Evolutionary conservation across 37 sponge, comb jelly and placozoan genomes (phyloP).

Genomic region (Hexactinellida sp.): DNA sequence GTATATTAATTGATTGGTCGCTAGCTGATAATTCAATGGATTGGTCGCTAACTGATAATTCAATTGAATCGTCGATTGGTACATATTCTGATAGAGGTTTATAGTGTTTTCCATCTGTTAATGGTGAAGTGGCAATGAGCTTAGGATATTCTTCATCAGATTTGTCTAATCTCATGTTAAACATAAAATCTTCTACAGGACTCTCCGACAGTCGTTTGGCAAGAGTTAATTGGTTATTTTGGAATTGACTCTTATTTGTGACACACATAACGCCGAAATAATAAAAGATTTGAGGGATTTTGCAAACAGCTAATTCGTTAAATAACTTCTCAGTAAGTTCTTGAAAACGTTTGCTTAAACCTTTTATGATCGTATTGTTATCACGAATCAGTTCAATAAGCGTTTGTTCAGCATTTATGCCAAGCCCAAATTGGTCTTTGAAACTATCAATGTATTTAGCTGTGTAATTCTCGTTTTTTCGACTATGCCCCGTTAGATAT

Average conservation of each 20-base stretch:
- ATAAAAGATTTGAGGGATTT: background rate
- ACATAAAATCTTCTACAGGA: background rate
- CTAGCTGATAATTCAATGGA: too few relatives aligned
- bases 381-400: constrained; percentile 59
- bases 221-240: background rate
- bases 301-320: background rate
- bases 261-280: background rate
- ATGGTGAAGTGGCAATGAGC: background rate
- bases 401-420: constrained; percentile 57
- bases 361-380: constrained; percentile 16
- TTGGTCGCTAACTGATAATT: too few relatives aligned
- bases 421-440: constrained; percentile 14
- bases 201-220: background rate
- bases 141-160: background rate
- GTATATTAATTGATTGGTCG: too few relatives aligned
- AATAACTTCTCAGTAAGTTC: background rate
- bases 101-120: background rate
- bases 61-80: background rate
- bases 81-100: background rate
- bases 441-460: constrained; percentile 35
- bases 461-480: constrained; percentile 50
- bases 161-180: background rate
- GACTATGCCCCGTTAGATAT: constrained; percentile 34
- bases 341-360: background rate
- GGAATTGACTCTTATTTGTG: background rate